Percentiles rank a stretch among this genome's conserved stretches.
These are phyloP conservation scores for Trichogramma dendrolimi DNA, from an alignment of 2,888 invertebrate genomes.

Conservation along the genomic window DNA sequence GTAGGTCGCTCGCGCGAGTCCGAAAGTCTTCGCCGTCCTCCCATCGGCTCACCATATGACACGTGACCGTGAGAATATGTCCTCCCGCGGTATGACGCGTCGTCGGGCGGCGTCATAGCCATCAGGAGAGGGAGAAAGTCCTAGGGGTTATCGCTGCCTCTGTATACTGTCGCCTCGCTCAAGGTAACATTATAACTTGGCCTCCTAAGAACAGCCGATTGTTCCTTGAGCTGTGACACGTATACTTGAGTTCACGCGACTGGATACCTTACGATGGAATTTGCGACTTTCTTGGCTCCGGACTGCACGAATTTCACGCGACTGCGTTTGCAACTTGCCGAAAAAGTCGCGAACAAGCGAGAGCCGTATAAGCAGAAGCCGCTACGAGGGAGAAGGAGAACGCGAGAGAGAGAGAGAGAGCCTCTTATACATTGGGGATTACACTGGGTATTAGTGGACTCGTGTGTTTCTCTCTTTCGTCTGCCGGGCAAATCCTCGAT, in stretches of 20 bases:
- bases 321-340: no score
- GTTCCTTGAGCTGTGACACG: no score
- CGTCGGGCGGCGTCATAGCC: slow-evolving; percentile 2
- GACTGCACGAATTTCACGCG: no score
- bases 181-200: no score
- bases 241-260: no score
- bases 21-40: neutral
- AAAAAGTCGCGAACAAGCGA: no score
- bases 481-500: slow-evolving; percentile 35
- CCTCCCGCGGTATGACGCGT: slow-evolving; percentile 14
- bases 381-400: neutral
- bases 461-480: slow-evolving; percentile 8
- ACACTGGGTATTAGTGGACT: slow-evolving; percentile 36
- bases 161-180: no score
- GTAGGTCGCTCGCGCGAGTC: slow-evolving; percentile 9
- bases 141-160: no score
- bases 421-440: slow-evolving; percentile 46
- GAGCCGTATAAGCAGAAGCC: no score
- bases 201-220: no score
- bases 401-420: slow-evolving; percentile 15
- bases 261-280: no score
- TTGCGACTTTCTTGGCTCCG: no score
- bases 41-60: neutral
- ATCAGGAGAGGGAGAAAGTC: slow-evolving; percentile 3
- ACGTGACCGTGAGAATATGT: neutral